Evolutionary conservation across 2,888 invertebrate genomes (phyloP), one percentile per base, ranked within the genome.

Genomic region (Drosophila subquinaria): DNA sequence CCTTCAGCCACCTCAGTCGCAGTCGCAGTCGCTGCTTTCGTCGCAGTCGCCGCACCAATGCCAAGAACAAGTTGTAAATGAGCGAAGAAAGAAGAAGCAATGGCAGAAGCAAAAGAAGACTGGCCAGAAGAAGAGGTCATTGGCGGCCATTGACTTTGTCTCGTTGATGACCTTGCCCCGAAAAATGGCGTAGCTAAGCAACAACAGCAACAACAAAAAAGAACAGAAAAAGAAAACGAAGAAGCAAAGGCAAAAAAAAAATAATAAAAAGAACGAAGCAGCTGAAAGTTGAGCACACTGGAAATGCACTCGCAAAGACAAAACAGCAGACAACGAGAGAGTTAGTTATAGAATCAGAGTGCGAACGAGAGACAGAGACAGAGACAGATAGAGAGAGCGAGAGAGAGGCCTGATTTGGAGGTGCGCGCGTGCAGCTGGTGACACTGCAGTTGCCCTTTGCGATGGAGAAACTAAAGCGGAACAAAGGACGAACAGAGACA

Each of bases 161-260:
- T 92, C 91, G 90, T 71, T 90, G 90, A 91, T 92, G 92, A 93
- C 92, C 92, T 92, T 92, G 92, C 90, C 90, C 93, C 93, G 91
- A 92, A 92, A 92, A 92, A 90, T 88, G 90, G 85, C 87, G 76
- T 81, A 76, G 73, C 74, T 81, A 79, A 77, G 69, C 79, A 55
- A 78, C 63, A 61, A 56, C 45, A 62, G 55, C 48, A 38, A 53
- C 8, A 47, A 68, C 15, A 20, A 20, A 20, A 23, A 48, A 45
- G 42, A 61, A 59, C 38, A 62, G 45, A 64, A 23, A 33, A 56
- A 23, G 35, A 48, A 73, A 62, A 63, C 43, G 52, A 48, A 52
- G 40, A 45, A 63, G 48, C 40, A 67, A 57, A 64, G 64, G 50
- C 20, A 72, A 62, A 30, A 66, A 61, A 51, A 17, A 47, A 59